Evolutionary conservation across 2,797 vertebrate genomes (phyloP), one percentile per base, ranked within the genome.

Genomic region (Eutrigla gurnardus): DNA sequence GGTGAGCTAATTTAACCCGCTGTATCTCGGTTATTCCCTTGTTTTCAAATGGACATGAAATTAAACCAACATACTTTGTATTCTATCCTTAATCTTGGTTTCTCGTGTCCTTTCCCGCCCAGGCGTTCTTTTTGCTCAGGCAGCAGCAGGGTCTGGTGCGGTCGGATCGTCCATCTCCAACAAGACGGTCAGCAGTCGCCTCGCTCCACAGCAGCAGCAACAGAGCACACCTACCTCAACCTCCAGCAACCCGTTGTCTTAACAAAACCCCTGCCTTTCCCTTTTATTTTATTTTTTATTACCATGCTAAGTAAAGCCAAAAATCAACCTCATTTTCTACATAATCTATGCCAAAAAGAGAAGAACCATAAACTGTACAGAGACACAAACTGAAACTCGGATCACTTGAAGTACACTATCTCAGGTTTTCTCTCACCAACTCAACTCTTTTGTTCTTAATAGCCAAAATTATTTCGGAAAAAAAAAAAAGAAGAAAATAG

Each of bases 101-200:
- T 73, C 5, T 68, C 42, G 7, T 70, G 1, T 81, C 17, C 52
- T 45, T 80, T 65, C 59, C 74, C 49, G 2, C 80, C 3, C 69
- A 99, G 98, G 98, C 79, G 96, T 99, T 80, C 95, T 99, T 71
- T 99, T 97, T 43, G 97, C 97, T 75, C 97, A 99, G 94, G 94
- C 95, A 11, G 91, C 96, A 4, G 90, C 96, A 0, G 95, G 95
- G 46, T 88, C 96, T 5, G 93, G 91, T 8, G 83, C 93, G 0
- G 88, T 95, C 33, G 91, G 87, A 67, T 91, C 89, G 7, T 85
- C 94, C 0, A 69, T 92, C 65, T 89, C 92, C 91, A 91, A 75
- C 92, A 98, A 97, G 93, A 64, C 86, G 1, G 82, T 85, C 52
- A 81, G 87, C 69, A 70, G 86, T 77, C 91, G 88, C n/a, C 69